Evolutionary conservation across 2,113 vertebrate genomes (phyloP).

Genomic region (Halcyon senegalensis): DNA sequence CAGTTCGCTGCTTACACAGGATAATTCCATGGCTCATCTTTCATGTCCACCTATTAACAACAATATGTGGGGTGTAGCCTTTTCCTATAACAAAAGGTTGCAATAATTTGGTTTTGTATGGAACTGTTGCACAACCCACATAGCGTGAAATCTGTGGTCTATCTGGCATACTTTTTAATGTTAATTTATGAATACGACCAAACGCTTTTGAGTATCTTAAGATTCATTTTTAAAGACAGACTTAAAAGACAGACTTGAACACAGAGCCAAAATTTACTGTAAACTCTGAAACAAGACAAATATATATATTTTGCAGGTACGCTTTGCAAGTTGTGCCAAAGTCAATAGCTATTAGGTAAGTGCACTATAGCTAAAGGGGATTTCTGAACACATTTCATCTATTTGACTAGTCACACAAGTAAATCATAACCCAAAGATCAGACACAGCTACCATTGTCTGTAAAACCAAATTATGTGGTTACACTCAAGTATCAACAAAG

Average conservation of each 20-base stretch:
- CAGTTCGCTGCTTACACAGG: background rate
- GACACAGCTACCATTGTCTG: background rate
- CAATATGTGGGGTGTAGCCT: background rate
- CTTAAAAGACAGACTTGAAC: background rate
- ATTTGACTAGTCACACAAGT: background rate
- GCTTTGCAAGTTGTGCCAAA: background rate
- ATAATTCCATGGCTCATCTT: background rate
- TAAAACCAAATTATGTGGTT: background rate
- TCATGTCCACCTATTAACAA: background rate
- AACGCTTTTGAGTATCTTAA: background rate
- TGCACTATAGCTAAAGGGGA: background rate
- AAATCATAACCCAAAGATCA: background rate
- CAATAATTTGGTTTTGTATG: background rate
- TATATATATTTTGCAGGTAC: background rate
- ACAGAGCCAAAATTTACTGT: background rate
- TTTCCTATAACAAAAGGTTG: background rate
- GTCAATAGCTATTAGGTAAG: background rate
- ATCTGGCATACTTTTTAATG: background rate
- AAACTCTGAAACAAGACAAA: background rate
- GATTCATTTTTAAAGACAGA: background rate
- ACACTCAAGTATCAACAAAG: background rate
- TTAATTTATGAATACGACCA: background rate
- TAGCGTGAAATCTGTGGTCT: background rate
- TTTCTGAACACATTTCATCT: background rate
- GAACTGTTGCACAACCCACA: background rate